phyloP scores from a whole-genome alignment of 2,797 vertebrate genomes.

The Sus cebifrons region DNA sequence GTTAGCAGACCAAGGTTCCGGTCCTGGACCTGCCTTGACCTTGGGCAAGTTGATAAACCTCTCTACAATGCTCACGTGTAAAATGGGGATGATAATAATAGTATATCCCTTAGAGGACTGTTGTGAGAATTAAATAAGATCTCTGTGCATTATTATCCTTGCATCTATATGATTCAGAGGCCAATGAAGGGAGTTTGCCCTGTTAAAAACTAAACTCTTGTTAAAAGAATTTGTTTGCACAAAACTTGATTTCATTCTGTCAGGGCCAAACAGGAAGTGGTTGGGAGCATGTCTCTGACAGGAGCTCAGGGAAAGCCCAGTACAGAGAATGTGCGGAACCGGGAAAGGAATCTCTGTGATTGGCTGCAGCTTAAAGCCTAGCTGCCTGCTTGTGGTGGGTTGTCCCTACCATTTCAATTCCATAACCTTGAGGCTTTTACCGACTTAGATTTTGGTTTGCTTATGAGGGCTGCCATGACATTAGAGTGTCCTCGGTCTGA shows the following conservation, averaged over 20 bases:
- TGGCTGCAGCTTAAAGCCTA: not conserved
- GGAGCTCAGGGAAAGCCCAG: not conserved
- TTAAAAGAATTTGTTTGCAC: not conserved
- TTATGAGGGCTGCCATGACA: not conserved
- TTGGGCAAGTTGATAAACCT: not conserved
- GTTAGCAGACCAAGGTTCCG: not conserved
- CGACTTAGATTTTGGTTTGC: not conserved
- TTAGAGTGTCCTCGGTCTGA: not conserved
- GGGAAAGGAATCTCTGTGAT: not conserved
- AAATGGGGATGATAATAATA: not conserved
- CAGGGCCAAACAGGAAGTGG: not conserved
- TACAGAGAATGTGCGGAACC: not conserved
- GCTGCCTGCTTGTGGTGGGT: not conserved
- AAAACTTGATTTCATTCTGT: not conserved
- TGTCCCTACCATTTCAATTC: not conserved
- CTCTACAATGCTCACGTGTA: not conserved
- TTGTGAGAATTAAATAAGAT: not conserved
- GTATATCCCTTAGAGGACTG: not conserved
- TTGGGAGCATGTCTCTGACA: not conserved
- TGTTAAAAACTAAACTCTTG: not conserved
- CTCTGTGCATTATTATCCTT: not conserved
- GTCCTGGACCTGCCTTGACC: not conserved
- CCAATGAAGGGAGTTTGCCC: not conserved
- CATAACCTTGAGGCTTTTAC: not conserved
- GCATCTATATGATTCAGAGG: not conserved